These are phyloP conservation scores for Drosophila cyrtoloma DNA, from an alignment of 2,888 invertebrate genomes.

Conservation along the genomic window DNA sequence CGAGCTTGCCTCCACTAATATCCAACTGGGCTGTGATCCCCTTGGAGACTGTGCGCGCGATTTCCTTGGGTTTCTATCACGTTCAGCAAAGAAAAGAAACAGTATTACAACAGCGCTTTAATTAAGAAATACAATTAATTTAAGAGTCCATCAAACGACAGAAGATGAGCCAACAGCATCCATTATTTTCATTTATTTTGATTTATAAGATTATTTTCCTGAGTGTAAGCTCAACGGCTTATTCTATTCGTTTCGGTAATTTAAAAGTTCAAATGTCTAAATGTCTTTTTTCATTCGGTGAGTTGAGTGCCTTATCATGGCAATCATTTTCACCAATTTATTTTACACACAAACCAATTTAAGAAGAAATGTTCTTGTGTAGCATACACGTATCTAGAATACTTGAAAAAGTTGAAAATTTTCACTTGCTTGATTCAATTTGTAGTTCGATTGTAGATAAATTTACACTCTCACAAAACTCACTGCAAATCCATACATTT, in stretches of 20 bases:
- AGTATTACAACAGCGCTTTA: not conserved
- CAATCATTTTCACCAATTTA: not conserved
- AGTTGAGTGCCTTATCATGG: not conserved
- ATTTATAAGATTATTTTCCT: not conserved
- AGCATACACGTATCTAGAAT: not conserved
- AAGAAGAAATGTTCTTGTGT: not conserved
- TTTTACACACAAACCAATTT: not conserved
- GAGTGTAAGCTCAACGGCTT: not conserved
- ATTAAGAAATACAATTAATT: not conserved
- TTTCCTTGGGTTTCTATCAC: constrained; percentile 82
- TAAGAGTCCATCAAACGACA: not conserved
- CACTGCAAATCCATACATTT: not conserved
- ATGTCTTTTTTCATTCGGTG: not conserved
- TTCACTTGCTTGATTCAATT: not conserved
- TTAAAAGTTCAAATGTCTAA: not conserved
- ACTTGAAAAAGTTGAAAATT: not conserved
- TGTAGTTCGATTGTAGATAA: not conserved
- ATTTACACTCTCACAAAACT: not conserved
- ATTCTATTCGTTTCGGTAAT: not conserved
- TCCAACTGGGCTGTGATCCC: constrained; percentile 84
- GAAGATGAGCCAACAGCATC: not conserved
- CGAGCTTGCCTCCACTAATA: constrained; percentile 83
- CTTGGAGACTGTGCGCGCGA: constrained; percentile 82
- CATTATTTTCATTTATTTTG: not conserved
- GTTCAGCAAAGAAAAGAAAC: not conserved